Percentiles rank a stretch among this genome's conserved stretches.
These are phyloP conservation scores for Parauchenoglanis punctatus DNA, from an alignment of 2,797 vertebrate genomes.

Conservation along the genomic window DNA sequence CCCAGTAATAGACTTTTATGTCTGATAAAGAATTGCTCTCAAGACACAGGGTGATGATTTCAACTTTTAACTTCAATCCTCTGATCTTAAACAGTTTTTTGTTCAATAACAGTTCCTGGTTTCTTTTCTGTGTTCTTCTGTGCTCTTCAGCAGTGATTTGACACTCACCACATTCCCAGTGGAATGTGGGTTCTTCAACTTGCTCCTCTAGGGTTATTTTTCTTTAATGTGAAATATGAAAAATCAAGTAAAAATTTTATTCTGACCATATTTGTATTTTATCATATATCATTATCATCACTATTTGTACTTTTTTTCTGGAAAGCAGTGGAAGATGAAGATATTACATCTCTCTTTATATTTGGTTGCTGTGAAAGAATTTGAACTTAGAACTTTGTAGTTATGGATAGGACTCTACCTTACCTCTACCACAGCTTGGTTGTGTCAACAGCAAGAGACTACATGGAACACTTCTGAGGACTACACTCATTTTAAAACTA, in stretches of 20 bases:
- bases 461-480: neutral
- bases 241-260: neutral
- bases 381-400: conserved; percentile 27
- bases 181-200: neutral
- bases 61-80: conserved; percentile 8
- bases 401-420: conserved; percentile 55
- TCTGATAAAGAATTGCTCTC: conserved; percentile 16
- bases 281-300: neutral
- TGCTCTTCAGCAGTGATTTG: neutral
- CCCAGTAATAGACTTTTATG: conserved; percentile 64
- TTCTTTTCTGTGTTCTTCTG: neutral
- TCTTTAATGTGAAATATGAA: neutral
- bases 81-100: neutral
- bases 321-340: neutral
- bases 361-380: neutral
- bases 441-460: neutral
- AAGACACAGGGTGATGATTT: conserved; percentile 7
- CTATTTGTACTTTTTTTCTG: neutral
- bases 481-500: neutral
- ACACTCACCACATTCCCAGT: neutral
- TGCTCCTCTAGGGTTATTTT: neutral
- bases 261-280: neutral
- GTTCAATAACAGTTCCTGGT: neutral
- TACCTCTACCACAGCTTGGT: neutral
- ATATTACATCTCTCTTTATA: neutral